These are phyloP conservation scores for Tyrannus savana DNA, from an alignment of 2,113 vertebrate species.

Conservation along the genomic window DNA sequence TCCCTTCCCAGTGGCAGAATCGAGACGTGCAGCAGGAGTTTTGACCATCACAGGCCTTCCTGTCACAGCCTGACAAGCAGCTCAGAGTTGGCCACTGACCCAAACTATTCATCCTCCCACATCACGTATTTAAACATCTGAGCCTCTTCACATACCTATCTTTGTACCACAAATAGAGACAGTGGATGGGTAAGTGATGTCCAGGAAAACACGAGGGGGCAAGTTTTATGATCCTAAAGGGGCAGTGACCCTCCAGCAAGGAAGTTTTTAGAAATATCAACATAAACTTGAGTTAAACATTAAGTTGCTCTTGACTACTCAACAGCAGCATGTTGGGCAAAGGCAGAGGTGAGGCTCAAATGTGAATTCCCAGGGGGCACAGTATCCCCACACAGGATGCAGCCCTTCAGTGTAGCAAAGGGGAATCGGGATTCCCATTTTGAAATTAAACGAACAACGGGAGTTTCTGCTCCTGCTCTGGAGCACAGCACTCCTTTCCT, in stretches of 20 bases:
- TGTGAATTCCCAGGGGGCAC: background rate
- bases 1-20: background rate
- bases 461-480: background rate
- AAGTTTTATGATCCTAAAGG: background rate
- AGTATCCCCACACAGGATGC: accelerated
- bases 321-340: background rate
- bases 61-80: background rate
- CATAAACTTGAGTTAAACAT: background rate
- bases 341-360: background rate
- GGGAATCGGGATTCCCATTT: background rate
- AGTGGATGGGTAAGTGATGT: background rate
- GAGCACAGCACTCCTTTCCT: accelerated
- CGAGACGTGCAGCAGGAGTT: accelerated
- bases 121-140: accelerated
- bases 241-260: background rate
- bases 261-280: background rate
- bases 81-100: background rate
- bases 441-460: accelerated
- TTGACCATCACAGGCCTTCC: background rate
- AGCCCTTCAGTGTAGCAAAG: background rate
- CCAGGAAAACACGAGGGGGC: background rate
- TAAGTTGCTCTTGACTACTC: background rate
- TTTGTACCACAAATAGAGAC: too few species aligned
- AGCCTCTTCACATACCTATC: background rate
- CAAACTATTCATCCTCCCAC: accelerated